These are phyloP conservation scores for Microtus ochrogaster DNA, from an alignment of 2,113 vertebrate species.

Conservation along the genomic window DNA sequence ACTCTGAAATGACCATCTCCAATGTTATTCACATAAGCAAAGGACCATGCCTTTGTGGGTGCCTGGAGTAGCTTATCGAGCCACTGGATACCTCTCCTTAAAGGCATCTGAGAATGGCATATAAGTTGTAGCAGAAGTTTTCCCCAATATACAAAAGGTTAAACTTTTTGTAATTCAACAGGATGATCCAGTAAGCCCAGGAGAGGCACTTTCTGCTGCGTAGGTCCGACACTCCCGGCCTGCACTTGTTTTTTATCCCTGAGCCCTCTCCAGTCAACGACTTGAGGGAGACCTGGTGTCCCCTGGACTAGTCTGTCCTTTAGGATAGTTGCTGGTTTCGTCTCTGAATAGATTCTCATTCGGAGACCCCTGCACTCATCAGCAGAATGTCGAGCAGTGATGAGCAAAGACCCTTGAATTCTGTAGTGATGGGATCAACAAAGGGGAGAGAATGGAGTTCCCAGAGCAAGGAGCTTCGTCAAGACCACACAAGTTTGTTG, in stretches of 20 bases:
- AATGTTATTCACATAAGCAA: neutral
- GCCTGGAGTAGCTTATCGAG: neutral
- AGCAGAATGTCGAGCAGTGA: neutral
- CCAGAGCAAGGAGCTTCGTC: neutral
- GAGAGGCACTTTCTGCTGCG: neutral
- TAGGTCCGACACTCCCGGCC: rapidly evolving
- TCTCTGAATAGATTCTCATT: neutral
- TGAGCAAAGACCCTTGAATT: neutral
- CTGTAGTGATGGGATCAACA: neutral
- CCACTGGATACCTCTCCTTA: neutral
- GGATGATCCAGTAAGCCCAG: neutral
- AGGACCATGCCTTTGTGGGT: neutral
- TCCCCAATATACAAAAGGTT: neutral
- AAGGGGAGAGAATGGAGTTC: neutral
- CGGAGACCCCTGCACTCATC: neutral
- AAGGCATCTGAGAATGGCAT: neutral
- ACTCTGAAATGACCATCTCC: neutral
- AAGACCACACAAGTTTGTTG: neutral
- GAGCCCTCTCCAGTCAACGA: neutral
- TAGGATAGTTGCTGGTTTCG: neutral
- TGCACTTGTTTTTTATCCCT: neutral
- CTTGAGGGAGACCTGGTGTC: no score
- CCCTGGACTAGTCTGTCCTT: neutral
- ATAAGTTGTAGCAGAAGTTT: neutral
- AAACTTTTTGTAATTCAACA: neutral